A percentile compares a stretch with the other conserved stretches of the same genome.
Conservation (phyloP, 1,140 invertebrate genomes). For the Nephila pilipes region DNA sequence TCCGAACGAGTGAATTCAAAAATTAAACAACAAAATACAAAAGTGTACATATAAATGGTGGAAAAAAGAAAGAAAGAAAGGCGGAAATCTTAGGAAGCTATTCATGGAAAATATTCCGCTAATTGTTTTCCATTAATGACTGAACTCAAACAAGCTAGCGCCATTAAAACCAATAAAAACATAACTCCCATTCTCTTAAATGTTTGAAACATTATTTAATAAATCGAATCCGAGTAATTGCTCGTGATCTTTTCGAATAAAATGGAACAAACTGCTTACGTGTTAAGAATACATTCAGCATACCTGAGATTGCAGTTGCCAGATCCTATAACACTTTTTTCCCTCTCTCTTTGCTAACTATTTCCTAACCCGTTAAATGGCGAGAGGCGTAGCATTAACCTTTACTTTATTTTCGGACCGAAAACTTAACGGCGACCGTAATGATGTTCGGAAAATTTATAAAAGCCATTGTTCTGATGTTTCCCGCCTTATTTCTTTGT, state of each 20-base stretch:
- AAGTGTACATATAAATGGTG: no score
- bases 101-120: not conserved
- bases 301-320: not conserved
- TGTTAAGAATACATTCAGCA: slow-evolving; percentile 22
- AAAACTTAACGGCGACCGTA: slow-evolving; percentile 2
- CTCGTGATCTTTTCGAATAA: not conserved
- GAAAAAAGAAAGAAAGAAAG: no score
- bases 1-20: no score
- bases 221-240: slow-evolving; percentile 6
- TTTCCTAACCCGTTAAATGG: not conserved
- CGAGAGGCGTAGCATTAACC: not conserved
- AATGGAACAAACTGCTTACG: not conserved
- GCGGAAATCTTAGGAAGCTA: no score
- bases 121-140: slow-evolving; percentile 26
- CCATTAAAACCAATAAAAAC: slow-evolving; percentile 4
- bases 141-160: not conserved
- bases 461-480: slow-evolving; percentile 22
- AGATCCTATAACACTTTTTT: not conserved
- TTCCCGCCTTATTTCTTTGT: not conserved
- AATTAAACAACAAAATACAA: no score
- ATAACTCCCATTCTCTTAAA: not conserved
- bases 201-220: slow-evolving; percentile 6
- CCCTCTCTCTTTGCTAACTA: not conserved
- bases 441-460: slow-evolving; percentile 56
- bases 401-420: slow-evolving; percentile 13